Conservation (phyloP, 1,140 invertebrate species). For the Teleopsis dalmanni region DNA sequence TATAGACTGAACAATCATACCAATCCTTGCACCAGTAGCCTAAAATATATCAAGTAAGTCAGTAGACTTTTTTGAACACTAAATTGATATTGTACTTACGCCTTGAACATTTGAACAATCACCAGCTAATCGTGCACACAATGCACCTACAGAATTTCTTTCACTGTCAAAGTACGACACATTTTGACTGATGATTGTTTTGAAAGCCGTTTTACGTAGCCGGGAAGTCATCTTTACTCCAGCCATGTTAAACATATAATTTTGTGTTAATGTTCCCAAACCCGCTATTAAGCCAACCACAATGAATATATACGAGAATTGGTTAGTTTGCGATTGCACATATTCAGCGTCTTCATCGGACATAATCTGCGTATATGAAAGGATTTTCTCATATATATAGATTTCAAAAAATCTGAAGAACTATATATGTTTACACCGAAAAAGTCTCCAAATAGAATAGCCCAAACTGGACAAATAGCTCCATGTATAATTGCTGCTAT, state of each 20-base stretch:
- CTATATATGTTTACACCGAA: constrained; percentile 61
- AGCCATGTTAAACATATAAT: constrained; percentile 67
- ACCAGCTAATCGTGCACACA: constrained; percentile 68
- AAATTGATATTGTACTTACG: too few relatives aligned
- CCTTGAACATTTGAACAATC: constrained; percentile 77
- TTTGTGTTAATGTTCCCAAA: constrained; percentile 59
- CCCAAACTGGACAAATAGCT: constrained; percentile 68
- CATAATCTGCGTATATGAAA: constrained; percentile 51
- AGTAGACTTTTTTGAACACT: too few relatives aligned
- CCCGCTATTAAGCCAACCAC: constrained; percentile 68
- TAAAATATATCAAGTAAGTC: too few relatives aligned
- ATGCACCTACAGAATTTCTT: constrained; percentile 65
- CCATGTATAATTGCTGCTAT: constrained; percentile 65
- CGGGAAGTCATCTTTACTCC: constrained; percentile 69
- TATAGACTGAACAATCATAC: constrained; percentile 55
- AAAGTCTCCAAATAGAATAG: constrained; percentile 78
- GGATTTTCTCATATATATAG: constrained; percentile 43
- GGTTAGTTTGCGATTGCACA: constrained; percentile 47
- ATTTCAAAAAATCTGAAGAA: too few relatives aligned
- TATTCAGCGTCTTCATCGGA: constrained; percentile 33
- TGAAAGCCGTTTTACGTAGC: constrained; percentile 56
- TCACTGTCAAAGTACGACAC: constrained; percentile 75
- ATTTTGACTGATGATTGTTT: constrained; percentile 64
- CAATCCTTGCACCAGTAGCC: constrained; percentile 32
- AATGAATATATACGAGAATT: constrained; percentile 68